Base-by-base conservation (phyloP, 2,888 invertebrate species). In the Orthonevra nobilis region DNA sequence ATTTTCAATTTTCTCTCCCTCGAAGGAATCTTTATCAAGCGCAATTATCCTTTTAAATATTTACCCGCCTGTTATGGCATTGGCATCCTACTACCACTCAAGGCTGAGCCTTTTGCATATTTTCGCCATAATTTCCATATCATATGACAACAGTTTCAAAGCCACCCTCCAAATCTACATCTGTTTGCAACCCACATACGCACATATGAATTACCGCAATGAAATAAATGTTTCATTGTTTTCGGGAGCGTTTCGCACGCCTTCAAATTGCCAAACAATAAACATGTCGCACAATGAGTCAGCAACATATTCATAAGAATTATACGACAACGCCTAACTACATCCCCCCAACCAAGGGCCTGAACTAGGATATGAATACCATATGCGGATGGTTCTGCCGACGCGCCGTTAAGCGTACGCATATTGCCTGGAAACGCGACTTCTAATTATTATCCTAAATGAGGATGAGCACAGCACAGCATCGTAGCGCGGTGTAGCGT, bases 1-100 rank as follows among this genome's bases (percentile, higher is more conserved):
- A 77, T 77, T 77, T 77, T 77, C 77, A 77, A 77, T 77, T 77
- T 70, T 64, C 70, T 38, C 60, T 46, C 66, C 46, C 17, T 14
- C 50, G 26, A 20, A 26, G 19, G 15, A 61, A 64, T 50, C 56
- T 66, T 60, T 63, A 42, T 17, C 50, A 28, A 26, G 28, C 56
- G 64, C 70, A 77, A 77, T 77, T 72, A 77, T 77, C 77, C 70
- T 77, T 70, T 77, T 64, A 77, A 64, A 77, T 77, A 77, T 77
- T 77, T 77, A 77, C 77, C 64, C 77, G 70, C 64, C 60, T 60
- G 64, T 60, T 64, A 64, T 50, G 56, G 56, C 56, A 69, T 63
- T n/a, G n/a, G n/a, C n/a, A n/a, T n/a, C n/a, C n/a, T n/a, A n/a
- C n/a, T n/a, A n/a, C 34, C 12, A 14, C 66, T 44, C 54, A 66